Base-by-base conservation (phyloP, 2,888 invertebrate genomes). In the Urechis unicinctus region DNA sequence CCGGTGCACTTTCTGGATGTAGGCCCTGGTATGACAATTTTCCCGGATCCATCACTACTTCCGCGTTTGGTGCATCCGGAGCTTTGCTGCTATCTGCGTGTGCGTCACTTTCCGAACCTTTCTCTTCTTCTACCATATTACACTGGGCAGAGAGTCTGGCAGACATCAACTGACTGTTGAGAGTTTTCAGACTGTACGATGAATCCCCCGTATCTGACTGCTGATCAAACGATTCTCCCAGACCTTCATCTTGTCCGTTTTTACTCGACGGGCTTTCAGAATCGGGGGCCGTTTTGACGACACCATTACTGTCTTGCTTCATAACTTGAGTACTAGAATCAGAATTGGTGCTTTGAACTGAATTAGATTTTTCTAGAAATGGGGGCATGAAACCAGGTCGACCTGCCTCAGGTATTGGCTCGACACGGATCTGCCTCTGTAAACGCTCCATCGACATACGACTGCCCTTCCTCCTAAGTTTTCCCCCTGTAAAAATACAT, bases 361-460 rank as follows among this genome's bases (percentile, higher is more conserved):
- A 36, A 17, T 17, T 17, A 13, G 36, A 36, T 17, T 36, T 36
- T 17, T 36, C 36, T 17, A 36, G 36, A 17, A 36, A 36, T 36
- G 9, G 9, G 9, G 36, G 36, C 36, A 36, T 36, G 9, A 9
- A 17, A 17, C 9, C 9, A 9, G 36, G 36, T 13, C 9, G 9
- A 13, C 36, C 36, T 13, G 9, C 36, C 17, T 36, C 36, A 9
- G 36, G 36, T 36, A 36, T 36, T 17, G 36, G 36, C 17, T 36
- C 36, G 17, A 36, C 36, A 13, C 17, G 9, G 9, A 36, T 36
- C 17, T 36, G 36, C 17, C 36, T 9, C 36, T 36, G 36, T 36
- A 36, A 36, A 36, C 36, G 36, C 17, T 36, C 36, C 78, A 83
- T 46, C 13, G 60, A 56, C 56, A 60, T 51, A 24, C 60, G 53